phyloP scores from a whole-genome alignment of 2,888 invertebrate genomes.

The Silvanus unidentatus region DNA sequence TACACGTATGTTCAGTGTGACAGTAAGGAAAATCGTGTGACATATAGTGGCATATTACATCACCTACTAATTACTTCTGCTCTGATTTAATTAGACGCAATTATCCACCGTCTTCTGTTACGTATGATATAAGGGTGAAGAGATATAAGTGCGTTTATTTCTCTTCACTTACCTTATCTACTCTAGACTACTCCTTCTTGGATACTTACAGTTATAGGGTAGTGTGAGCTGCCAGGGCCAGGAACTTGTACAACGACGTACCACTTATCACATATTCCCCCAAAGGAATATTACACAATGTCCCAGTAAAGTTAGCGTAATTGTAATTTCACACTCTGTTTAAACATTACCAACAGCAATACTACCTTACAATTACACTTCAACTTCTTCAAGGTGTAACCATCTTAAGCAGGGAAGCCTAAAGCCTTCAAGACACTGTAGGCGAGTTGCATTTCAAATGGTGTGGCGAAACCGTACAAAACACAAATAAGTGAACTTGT shows the following conservation, averaged over 20 bases:
- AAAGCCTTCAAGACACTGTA: too few relatives aligned
- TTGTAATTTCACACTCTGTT: conserved; percentile 6
- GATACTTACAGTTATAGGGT: neutral
- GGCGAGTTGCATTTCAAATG: too few relatives aligned
- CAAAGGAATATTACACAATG: conserved; percentile 11
- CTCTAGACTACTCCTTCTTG: neutral
- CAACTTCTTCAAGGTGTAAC: too few relatives aligned
- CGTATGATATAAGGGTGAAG: conserved; percentile 1
- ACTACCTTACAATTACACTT: too few relatives aligned
- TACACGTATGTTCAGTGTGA: too few relatives aligned
- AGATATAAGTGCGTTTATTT: too few relatives aligned
- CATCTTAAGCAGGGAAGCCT: too few relatives aligned
- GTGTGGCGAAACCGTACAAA: too few relatives aligned
- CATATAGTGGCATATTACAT: conserved; percentile 30
- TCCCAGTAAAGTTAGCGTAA: conserved; percentile 12
- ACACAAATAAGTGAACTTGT: too few relatives aligned
- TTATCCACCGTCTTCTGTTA: conserved; percentile 24
- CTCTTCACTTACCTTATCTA: too few relatives aligned
- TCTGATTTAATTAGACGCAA: conserved; percentile 33
- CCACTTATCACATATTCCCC: conserved; percentile 4
- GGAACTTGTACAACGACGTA: neutral
- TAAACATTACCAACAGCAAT: neutral
- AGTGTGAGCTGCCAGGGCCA: neutral
- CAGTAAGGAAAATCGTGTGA: conserved; percentile 12
- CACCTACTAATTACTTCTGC: conserved; percentile 30